Percentiles rank a stretch among this genome's conserved stretches.
Conservation (phyloP, 2,113 vertebrate species). For the Tauraco erythrolophus region DNA sequence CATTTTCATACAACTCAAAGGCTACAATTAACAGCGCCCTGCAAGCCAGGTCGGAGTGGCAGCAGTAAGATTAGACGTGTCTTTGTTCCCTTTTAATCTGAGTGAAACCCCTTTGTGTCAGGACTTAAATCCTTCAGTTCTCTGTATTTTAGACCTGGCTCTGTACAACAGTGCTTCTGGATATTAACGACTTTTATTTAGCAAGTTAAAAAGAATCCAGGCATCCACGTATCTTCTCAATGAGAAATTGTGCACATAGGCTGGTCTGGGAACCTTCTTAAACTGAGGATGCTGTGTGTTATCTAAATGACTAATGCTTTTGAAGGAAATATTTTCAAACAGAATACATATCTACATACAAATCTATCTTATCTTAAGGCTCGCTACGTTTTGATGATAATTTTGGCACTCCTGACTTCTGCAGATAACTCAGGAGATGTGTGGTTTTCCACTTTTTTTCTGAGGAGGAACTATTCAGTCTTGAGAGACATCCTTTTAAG, state of each 20-base stretch:
- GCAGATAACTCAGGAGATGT: not conserved
- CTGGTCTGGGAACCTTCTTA: not conserved
- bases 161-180: not conserved
- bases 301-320: not conserved
- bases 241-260: not conserved
- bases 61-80: not conserved
- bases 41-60: not conserved
- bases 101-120: not conserved
- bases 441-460: not conserved
- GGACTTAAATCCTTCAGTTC: not conserved
- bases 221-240: fast-evolving
- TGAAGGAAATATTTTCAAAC: not conserved
- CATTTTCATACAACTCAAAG: not conserved
- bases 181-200: not conserved
- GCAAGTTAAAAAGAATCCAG: not conserved
- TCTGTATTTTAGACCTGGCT: not conserved
- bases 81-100: conserved; percentile 14
- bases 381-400: not conserved
- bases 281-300: not conserved
- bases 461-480: not conserved
- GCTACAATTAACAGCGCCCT: not conserved
- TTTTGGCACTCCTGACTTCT: not conserved
- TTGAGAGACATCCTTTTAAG: not conserved
- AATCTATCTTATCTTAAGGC: not conserved
- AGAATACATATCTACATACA: not conserved